phyloP scores from a whole-genome alignment of 2,113 vertebrate genomes.

The Lipotes vexillifer region DNA sequence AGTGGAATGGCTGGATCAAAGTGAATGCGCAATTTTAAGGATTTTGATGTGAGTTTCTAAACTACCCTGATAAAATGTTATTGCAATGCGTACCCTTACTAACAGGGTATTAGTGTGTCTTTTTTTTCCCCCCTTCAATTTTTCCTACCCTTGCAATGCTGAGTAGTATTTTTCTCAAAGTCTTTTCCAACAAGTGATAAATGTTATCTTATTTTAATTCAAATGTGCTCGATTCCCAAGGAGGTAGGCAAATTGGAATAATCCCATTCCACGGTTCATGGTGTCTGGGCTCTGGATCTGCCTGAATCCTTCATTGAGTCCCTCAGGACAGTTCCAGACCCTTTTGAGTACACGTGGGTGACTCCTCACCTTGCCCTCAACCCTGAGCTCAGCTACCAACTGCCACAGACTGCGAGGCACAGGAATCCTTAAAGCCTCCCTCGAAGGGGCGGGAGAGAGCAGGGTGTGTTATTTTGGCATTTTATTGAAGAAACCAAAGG shows the following conservation, averaged over 20 bases:
- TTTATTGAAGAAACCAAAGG: background rate
- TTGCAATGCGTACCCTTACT: background rate
- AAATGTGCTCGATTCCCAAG: background rate
- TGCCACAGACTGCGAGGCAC: fast-evolving
- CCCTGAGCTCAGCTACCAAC: background rate
- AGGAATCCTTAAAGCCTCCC: background rate
- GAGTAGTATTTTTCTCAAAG: background rate
- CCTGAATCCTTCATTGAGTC: background rate
- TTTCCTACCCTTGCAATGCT: background rate
- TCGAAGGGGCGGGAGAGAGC: fast-evolving
- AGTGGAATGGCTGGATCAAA: background rate
- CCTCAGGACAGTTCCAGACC: background rate
- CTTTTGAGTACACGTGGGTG: fast-evolving
- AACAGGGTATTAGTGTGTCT: too few species aligned
- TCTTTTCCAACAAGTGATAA: background rate
- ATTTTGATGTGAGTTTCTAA: background rate
- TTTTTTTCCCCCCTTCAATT: background rate
- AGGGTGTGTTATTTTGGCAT: background rate
- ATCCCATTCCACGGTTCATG: fast-evolving
- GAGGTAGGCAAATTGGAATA: background rate
- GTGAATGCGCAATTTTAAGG: background rate
- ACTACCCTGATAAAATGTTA: background rate
- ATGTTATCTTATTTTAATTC: background rate
- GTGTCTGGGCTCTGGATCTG: background rate
- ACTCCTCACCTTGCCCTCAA: background rate